Evolutionary conservation across 2,797 vertebrate genomes (phyloP), one percentile per base, ranked within the genome.

Genomic region (Premnoplex brunnescens): DNA sequence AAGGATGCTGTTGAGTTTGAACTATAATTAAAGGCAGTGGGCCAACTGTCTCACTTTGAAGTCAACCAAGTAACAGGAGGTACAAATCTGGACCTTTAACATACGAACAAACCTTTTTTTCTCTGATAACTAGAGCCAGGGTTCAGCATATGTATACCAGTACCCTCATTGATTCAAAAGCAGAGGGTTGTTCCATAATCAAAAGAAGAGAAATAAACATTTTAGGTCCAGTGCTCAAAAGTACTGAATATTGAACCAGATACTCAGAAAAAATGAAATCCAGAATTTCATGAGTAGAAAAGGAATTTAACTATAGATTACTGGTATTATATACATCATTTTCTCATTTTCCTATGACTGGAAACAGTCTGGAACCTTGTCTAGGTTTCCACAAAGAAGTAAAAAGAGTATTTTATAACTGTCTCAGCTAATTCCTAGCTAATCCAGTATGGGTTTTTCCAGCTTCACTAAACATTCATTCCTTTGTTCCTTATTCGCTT

Each of bases 21-120:
- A 95, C 80, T 94, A 94, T 96, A 97, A 94, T 96, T 97, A 93
- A 97, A 97, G 91, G 96, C 90, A 62, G 17, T 54, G 9, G 58
- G 81, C 82, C 80, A 95, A 88, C 39, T 75, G 36, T 39, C 37
- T 77, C 60, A 71, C 84, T 96, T 89, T 93, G 63, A 96, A 95
- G 93, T 93, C 71, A 93, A 85, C 58, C 55, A 90, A 95, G 63
- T 89, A 95, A 96, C 85, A 89, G 76, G 68, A 89, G 74, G 88
- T 91, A 95, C 77, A 95, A 96, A 95, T 74, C 62, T 83, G 73
- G 75, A 46, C 75, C 84, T 86, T 52, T 88, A 86, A 69, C 60
- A 79, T 43, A 68, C 1, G 79, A 88, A 84, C 71, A 89, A 95
- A 77, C n/a, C 34, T 41, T 60, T 96, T 51, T 76, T 91, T 48